These are phyloP conservation scores for Paramormyrops kingsleyae DNA, from an alignment of 2,113 vertebrate genomes.

Conservation along the genomic window DNA sequence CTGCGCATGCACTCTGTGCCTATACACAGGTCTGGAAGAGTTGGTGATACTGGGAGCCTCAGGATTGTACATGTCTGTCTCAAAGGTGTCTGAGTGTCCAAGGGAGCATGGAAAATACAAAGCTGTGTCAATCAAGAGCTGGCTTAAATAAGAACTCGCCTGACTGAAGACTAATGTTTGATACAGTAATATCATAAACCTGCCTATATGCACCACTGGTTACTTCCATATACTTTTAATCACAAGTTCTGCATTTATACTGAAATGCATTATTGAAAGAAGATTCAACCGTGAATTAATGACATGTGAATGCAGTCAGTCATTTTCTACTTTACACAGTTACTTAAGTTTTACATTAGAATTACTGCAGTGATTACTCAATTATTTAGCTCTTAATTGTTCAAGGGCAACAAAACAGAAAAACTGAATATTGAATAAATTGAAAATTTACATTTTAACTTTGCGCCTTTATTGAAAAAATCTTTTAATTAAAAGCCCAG, in stretches of 20 bases:
- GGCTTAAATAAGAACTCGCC: not conserved
- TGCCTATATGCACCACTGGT: not conserved
- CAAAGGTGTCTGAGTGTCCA: conserved; percentile 75
- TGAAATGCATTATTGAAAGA: not conserved
- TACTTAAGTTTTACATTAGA: not conserved
- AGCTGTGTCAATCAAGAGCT: not conserved
- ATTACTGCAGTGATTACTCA: not conserved
- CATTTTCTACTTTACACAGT: not conserved
- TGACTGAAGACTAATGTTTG: not conserved
- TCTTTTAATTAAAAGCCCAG: not conserved
- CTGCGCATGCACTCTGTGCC: conserved; percentile 87
- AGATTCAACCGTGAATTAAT: not conserved
- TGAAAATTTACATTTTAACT: not conserved
- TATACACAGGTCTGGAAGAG: conserved; percentile 83
- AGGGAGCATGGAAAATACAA: conserved; percentile 20
- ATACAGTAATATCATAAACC: not conserved
- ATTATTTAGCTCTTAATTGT: not conserved
- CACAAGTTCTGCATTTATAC: not conserved
- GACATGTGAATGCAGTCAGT: not conserved
- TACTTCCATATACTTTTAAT: not conserved
- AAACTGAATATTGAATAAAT: not conserved
- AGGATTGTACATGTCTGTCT: conserved; percentile 92
- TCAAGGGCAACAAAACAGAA: not conserved
- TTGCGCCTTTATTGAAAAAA: not conserved
- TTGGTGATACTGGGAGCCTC: conserved; percentile 95